Evolutionary conservation across 2,113 vertebrate species (phyloP).

Genomic region (Entosphenus tridentatus): DNA sequence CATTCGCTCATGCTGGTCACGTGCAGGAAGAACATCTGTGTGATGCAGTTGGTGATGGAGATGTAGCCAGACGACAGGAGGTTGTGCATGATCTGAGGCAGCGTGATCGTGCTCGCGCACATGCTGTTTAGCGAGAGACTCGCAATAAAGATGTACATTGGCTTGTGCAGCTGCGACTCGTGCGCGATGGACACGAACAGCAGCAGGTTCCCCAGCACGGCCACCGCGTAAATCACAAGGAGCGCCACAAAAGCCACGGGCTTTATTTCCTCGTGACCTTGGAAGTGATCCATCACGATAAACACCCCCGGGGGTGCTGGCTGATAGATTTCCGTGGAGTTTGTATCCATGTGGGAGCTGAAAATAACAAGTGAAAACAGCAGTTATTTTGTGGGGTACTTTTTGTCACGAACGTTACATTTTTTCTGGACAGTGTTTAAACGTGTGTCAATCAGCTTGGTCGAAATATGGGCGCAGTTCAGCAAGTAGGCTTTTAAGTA

Average conservation of each 20-base stretch:
- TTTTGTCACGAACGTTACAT: too few species aligned
- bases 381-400: too few species aligned
- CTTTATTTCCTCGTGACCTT: too few species aligned
- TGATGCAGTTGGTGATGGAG: background rate
- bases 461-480: too few species aligned
- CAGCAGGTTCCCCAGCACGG: background rate
- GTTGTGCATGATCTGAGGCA: conserved; percentile 2
- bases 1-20: background rate
- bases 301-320: too few species aligned
- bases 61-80: background rate
- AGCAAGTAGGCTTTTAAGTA: too few species aligned
- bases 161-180: background rate
- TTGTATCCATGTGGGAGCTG: too few species aligned
- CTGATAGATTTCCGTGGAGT: too few species aligned
- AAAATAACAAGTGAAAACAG: too few species aligned
- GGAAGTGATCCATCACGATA: too few species aligned
- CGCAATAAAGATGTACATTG: background rate
- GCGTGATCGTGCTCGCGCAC: background rate
- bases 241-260: background rate
- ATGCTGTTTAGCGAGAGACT: background rate
- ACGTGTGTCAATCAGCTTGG: too few species aligned
- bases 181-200: background rate
- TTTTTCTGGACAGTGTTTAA: too few species aligned
- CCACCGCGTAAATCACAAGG: background rate
- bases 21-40: background rate